Evolutionary conservation across 2,797 vertebrate genomes (phyloP).

Genomic region (Oreonectes daqikongensis): DNA sequence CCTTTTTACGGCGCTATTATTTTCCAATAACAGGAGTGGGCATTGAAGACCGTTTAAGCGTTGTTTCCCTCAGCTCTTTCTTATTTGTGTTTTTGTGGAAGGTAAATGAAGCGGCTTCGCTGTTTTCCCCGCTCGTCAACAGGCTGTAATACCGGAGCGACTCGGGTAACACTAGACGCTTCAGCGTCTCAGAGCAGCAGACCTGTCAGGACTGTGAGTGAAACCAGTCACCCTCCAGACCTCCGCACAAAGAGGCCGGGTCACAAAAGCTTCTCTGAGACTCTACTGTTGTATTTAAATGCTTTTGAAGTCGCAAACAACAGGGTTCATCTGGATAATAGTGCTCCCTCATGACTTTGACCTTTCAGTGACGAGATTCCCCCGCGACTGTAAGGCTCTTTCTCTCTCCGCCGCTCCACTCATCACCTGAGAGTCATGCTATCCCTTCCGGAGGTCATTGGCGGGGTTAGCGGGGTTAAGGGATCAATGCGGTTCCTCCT

Average conservation of each 20-base stretch:
- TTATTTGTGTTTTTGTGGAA: slow-evolving; percentile 78
- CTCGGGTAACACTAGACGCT: slow-evolving; percentile 76
- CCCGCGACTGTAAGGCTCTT: slow-evolving; percentile 55
- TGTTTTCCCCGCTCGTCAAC: slow-evolving; percentile 82
- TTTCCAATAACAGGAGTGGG: slow-evolving; percentile 77
- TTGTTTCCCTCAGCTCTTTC: slow-evolving; percentile 70
- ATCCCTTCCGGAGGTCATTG: slow-evolving; percentile 60
- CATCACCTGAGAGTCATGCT: slow-evolving; percentile 59
- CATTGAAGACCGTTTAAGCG: slow-evolving; percentile 77
- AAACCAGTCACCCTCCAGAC: slow-evolving; percentile 80
- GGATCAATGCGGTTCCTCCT: slow-evolving; percentile 56
- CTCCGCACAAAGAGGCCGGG: slow-evolving; percentile 76
- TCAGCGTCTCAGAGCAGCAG: slow-evolving; percentile 65
- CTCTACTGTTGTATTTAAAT: slow-evolving; percentile 76
- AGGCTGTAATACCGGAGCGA: slow-evolving; percentile 74
- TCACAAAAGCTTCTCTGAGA: slow-evolving; percentile 81
- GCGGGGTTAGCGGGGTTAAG: slow-evolving; percentile 54
- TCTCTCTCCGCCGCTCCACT: slow-evolving; percentile 50
- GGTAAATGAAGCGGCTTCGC: slow-evolving; percentile 69
- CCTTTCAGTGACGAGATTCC: slow-evolving; percentile 57
- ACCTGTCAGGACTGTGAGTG: slow-evolving; percentile 71
- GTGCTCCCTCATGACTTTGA: slow-evolving; percentile 58
- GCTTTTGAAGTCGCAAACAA: slow-evolving; percentile 78
- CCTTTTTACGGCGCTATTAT: slow-evolving; percentile 78
- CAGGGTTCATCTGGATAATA: slow-evolving; percentile 63